These are phyloP conservation scores for Accipiter cooperii DNA, from an alignment of 2,113 vertebrate species.

Conservation along the genomic window DNA sequence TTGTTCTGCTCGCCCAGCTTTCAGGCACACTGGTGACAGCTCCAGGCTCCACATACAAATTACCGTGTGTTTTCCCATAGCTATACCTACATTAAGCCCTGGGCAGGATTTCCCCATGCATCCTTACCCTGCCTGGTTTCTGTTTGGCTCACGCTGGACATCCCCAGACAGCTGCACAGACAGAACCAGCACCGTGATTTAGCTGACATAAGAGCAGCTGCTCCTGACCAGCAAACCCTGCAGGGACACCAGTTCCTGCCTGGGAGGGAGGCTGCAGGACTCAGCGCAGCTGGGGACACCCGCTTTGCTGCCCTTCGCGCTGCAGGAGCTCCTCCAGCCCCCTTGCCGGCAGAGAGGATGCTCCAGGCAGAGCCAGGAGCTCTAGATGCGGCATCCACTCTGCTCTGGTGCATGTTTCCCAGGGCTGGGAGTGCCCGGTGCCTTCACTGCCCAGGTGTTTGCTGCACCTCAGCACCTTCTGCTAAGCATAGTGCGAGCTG, in stretches of 20 bases:
- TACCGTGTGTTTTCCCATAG: background rate
- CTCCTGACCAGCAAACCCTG: background rate
- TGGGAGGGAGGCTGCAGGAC: background rate
- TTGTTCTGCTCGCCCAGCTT: background rate
- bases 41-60: background rate
- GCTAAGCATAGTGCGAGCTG: rapidly evolving
- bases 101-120: background rate
- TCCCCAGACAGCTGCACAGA: background rate
- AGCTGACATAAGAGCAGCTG: constrained; percentile 38
- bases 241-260: background rate
- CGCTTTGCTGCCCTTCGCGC: background rate
- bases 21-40: background rate
- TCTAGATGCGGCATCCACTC: background rate
- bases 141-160: background rate
- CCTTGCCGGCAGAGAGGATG: background rate
- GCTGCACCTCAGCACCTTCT: background rate
- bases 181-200: background rate
- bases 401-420: rapidly evolving
- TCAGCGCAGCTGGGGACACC: background rate
- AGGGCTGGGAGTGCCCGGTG: background rate
- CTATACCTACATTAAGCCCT: background rate
- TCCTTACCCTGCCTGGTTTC: background rate
- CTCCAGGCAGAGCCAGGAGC: background rate
- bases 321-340: background rate
- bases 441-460: background rate